phyloP scores from a whole-genome alignment of 2,888 invertebrate species.

The Choristoneura rosaceana region DNA sequence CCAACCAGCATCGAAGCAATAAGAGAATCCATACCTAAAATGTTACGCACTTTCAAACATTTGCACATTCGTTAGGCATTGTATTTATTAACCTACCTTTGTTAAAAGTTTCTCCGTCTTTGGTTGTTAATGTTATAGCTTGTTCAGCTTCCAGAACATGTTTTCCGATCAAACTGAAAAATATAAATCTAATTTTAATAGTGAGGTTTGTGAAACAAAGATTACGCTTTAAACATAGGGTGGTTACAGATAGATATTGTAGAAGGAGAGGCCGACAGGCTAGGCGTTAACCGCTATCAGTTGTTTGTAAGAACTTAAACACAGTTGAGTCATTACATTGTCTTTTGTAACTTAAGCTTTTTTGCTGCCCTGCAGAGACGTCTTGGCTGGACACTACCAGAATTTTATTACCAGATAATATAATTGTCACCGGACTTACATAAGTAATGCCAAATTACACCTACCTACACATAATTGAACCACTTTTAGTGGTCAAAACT shows the following conservation, averaged over 20 bases:
- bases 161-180: conserved; percentile 85
- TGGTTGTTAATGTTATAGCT: conserved; percentile 54
- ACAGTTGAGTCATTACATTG: too few relatives aligned
- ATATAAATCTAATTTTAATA: conserved; percentile 7
- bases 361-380: too few relatives aligned
- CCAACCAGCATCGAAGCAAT: conserved; percentile 84
- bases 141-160: conserved; percentile 82
- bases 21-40: conserved; percentile 62
- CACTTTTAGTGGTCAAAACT: too few relatives aligned
- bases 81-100: conserved; percentile 30
- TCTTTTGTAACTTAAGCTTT: too few relatives aligned
- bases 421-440: too few relatives aligned
- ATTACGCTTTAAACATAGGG: neutral
- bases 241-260: neutral
- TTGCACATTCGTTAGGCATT: conserved; percentile 7
- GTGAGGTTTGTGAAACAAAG: neutral
- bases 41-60: conserved; percentile 54
- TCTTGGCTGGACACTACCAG: too few relatives aligned
- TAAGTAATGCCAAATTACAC: too few relatives aligned
- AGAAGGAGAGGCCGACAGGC: too few relatives aligned
- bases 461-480: too few relatives aligned
- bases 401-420: too few relatives aligned
- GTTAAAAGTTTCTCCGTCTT: conserved; percentile 49
- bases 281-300: too few relatives aligned
- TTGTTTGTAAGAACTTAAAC: too few relatives aligned